Evolutionary conservation across 2,797 vertebrate species (phyloP).

Genomic region (Anniella stebbinsi): DNA sequence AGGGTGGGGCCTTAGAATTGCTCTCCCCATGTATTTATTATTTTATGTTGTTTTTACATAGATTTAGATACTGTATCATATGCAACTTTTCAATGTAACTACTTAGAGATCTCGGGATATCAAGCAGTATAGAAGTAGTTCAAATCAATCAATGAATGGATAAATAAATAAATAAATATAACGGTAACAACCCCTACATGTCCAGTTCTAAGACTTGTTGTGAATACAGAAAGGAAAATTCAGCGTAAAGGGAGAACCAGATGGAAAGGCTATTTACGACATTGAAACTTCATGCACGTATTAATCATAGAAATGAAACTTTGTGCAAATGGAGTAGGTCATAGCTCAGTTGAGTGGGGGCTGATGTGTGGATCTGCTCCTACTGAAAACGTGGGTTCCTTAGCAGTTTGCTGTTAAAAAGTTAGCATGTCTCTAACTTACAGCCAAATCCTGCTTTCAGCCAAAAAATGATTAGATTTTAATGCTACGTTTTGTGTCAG

Average conservation of each 20-base stretch:
- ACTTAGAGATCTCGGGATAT: too few relatives aligned
- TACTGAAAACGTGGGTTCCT: constrained; percentile 14
- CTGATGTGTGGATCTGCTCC: constrained; percentile 4
- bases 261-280: constrained; percentile 7
- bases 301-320: constrained; percentile 25
- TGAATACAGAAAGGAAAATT: constrained; percentile 3
- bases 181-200: too few relatives aligned
- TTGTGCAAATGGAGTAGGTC: constrained; percentile 18
- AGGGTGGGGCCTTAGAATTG: too few relatives aligned
- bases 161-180: too few relatives aligned
- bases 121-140: too few relatives aligned
- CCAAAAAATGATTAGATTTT: constrained; percentile 35
- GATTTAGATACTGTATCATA: too few relatives aligned
- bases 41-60: too few relatives aligned
- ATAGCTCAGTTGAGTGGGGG: constrained; percentile 15
- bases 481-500: constrained; percentile 44
- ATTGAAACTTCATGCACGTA: constrained; percentile 14
- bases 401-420: constrained; percentile 18
- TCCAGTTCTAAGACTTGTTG: background rate
- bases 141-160: too few relatives aligned
- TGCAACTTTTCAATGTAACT: too few relatives aligned
- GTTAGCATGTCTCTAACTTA: background rate
- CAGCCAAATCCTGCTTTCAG: constrained; percentile 49
- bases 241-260: constrained; percentile 1
- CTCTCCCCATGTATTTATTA: too few relatives aligned